Evolutionary conservation across 1,140 invertebrate genomes (phyloP).

Genomic region (Latrodectus geometricus): DNA sequence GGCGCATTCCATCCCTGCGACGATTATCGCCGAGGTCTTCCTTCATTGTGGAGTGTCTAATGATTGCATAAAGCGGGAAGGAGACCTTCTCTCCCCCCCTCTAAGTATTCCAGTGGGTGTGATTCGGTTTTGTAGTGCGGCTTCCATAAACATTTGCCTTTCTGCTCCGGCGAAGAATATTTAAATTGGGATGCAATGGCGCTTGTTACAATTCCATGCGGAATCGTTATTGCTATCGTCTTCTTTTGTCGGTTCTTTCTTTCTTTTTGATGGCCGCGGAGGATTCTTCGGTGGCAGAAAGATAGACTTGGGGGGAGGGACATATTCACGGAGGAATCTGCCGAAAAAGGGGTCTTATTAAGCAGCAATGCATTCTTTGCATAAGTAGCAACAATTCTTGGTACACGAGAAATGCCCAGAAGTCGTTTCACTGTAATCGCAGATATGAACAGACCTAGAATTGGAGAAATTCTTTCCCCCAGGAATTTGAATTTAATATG

Average conservation of each 20-base stretch:
- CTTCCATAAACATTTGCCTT: constrained; percentile 55
- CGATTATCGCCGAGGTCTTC: constrained; percentile 32
- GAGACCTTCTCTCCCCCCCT: constrained; percentile 10
- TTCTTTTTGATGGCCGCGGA: neutral
- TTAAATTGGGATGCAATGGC: constrained; percentile 55
- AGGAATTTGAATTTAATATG: too few species aligned
- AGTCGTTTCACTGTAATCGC: too few species aligned
- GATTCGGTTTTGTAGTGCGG: constrained; percentile 58
- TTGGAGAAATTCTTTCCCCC: too few species aligned
- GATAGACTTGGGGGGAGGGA: too few species aligned
- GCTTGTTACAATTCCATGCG: constrained; percentile 49
- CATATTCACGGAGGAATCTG: too few species aligned
- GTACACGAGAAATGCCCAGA: too few species aligned
- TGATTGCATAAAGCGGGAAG: constrained; percentile 41
- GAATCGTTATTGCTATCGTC: constrained; percentile 38
- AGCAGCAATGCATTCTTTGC: too few species aligned
- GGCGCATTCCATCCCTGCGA: neutral
- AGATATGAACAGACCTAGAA: too few species aligned
- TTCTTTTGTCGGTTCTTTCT: constrained; percentile 2
- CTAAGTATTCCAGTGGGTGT: constrained; percentile 55
- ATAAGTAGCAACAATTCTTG: too few species aligned
- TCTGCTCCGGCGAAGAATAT: constrained; percentile 47
- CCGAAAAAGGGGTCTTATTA: too few species aligned
- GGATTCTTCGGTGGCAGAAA: neutral
- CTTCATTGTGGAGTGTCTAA: constrained; percentile 34